Conservation (phyloP, 1,140 invertebrate genomes). For the Ostrea edulis region DNA sequence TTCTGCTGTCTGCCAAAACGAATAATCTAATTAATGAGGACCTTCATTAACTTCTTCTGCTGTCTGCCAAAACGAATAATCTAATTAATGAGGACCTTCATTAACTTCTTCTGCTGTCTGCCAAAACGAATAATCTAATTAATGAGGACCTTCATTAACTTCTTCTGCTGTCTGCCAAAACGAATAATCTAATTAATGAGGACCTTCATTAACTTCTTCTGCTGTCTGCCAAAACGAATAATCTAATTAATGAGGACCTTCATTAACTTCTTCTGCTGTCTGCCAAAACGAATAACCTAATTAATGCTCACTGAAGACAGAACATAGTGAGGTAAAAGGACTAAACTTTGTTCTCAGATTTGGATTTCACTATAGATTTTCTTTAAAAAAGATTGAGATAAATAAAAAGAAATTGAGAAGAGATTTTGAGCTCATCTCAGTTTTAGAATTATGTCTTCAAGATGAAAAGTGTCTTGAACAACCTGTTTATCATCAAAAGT, state of each 20-base stretch:
- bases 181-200: conserved; percentile 44
- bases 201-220: conserved; percentile 59
- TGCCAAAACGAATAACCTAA: conserved; percentile 20
- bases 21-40: conserved; percentile 42
- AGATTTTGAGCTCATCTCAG: no score
- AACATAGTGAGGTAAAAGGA: no score
- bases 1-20: conserved; percentile 60
- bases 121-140: background rate
- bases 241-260: conserved; percentile 56
- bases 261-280: conserved; percentile 63
- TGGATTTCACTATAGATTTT: no score
- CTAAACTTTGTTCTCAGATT: no score
- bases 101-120: conserved; percentile 63
- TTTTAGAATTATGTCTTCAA: no score
- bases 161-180: conserved; percentile 61
- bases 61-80: conserved; percentile 50
- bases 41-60: conserved; percentile 61
- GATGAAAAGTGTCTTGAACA: no score
- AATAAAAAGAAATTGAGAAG: no score
- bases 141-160: conserved; percentile 58
- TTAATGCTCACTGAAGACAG: no score
- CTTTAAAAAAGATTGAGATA: no score
- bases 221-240: conserved; percentile 54
- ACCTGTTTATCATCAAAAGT: no score
- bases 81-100: conserved; percentile 55